These are phyloP conservation scores for Seira musarum DNA, from an alignment of 2,888 invertebrate species.

Conservation along the genomic window DNA sequence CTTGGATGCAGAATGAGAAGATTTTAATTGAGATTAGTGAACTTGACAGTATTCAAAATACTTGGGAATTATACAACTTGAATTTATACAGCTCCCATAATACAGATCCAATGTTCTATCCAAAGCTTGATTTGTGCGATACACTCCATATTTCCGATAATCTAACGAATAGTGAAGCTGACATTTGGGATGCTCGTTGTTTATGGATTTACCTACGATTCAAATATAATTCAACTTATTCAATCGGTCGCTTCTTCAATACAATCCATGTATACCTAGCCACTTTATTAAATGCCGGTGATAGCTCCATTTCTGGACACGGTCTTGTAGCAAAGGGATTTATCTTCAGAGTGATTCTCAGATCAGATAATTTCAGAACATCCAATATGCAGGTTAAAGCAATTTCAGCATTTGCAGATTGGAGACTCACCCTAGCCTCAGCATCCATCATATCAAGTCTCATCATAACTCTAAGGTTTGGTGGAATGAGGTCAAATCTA, in stretches of 20 bases:
- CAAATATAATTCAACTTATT: slow-evolving; percentile 32
- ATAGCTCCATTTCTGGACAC: slow-evolving; percentile 20
- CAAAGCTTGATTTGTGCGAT: slow-evolving; percentile 16
- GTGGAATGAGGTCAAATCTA: slow-evolving; percentile 19
- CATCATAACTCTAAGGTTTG: not conserved
- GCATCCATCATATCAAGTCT: not conserved
- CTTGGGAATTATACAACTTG: not conserved
- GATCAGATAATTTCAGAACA: slow-evolving; percentile 17
- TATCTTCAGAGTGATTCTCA: slow-evolving; percentile 21
- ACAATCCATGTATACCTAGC: slow-evolving; percentile 31
- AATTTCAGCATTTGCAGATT: not conserved
- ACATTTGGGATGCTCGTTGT: slow-evolving; percentile 39
- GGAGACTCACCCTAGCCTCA: not conserved
- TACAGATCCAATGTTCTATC: not conserved
- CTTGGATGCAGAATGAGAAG: not conserved
- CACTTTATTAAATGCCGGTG: not conserved
- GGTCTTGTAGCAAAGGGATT: slow-evolving; percentile 41
- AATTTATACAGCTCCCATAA: not conserved
- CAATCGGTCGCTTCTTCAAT: slow-evolving; percentile 10
- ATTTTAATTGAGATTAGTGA: slow-evolving; percentile 1
- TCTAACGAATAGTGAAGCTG: slow-evolving; percentile 23
- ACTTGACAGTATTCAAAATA: not conserved
- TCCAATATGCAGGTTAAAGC: not conserved
- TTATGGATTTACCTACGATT: slow-evolving; percentile 26
- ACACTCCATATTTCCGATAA: slow-evolving; percentile 4